Evolutionary conservation across 2,113 vertebrate species (phyloP), one percentile per base, ranked within the genome.

Genomic region (Sceloporus tristichus): DNA sequence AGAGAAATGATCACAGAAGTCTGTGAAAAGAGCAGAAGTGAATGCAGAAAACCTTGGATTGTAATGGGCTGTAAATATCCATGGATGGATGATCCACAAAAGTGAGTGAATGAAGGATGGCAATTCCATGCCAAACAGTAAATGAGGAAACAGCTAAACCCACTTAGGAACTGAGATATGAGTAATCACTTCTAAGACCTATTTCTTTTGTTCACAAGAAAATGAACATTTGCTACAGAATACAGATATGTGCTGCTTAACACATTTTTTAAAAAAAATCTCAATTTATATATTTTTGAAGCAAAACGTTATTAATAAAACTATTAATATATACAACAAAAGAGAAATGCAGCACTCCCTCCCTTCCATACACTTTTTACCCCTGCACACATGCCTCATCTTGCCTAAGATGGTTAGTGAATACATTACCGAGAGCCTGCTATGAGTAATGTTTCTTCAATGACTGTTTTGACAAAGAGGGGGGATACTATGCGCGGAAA

Each of bases 321-420:
- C 38, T 4, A 29, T 42, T 40, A 53, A 21, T 8, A 40, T 7
- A 25, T 65, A 53, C 59, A 82, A 42, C 6, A 7, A 25, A 42
- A n/a, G 10, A 40, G 0, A 75, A 71, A 40, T 62, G 5, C n/a
- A 65, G 6, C 59, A 34, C 40, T 42, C 54, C 56, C 4, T 74
- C 4, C 27, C 80, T 76, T 6, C 40, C 34, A 8, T 34, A 29
- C 10, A 29, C 74, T 29, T 19, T 21, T 1, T 76, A n/a, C 38
- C 75, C 27, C 83, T 91, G 78, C 76, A 89, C 82, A 85, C 14
- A 1, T 54, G 84, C 79, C 75, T 56, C 92, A 62, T 74, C 89
- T 82, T 65, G 89, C 38, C 53, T 29, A 9, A n/a, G 53, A 76
- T 73, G n/a, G 78, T 9, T 87, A 18, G 6, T 21, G 27, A 56